These are phyloP conservation scores for Eilema sororculum DNA, from an alignment of 2,888 invertebrate genomes.

Conservation along the genomic window DNA sequence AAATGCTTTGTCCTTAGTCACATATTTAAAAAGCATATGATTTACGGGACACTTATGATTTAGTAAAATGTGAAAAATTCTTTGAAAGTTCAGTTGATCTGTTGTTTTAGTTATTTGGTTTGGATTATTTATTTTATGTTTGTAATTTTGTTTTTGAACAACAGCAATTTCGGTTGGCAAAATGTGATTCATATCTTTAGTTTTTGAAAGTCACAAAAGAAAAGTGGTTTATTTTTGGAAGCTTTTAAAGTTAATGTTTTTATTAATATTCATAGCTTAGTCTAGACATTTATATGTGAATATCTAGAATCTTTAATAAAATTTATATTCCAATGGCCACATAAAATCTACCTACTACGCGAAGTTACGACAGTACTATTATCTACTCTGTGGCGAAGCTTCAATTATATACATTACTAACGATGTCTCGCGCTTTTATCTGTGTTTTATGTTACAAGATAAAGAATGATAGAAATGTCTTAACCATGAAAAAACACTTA, in stretches of 20 bases:
- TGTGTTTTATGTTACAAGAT: neutral
- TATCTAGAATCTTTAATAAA: neutral
- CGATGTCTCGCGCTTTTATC: neutral
- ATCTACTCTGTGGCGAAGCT: no score
- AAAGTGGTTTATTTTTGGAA: neutral
- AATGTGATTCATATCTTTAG: constrained; percentile 15
- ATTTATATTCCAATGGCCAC: neutral
- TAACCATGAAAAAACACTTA: neutral
- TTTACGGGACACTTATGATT: constrained; percentile 28
- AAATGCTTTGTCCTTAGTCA: constrained; percentile 17
- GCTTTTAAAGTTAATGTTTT: neutral
- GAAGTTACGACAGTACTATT: no score
- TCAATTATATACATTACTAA: neutral
- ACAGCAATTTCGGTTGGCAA: constrained; percentile 22
- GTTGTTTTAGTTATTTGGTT: constrained; percentile 32
- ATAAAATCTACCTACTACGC: neutral
- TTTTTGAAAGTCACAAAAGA: constrained; percentile 3
- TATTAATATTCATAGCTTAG: neutral
- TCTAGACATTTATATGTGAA: neutral
- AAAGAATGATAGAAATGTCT: neutral
- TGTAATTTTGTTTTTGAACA: constrained; percentile 29
- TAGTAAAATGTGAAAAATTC: constrained; percentile 17
- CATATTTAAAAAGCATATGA: constrained; percentile 31
- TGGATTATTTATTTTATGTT: constrained; percentile 27
- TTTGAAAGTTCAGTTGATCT: neutral